Evolutionary conservation across 2,888 invertebrate genomes (phyloP), one percentile per base, ranked within the genome.

Genomic region (Fragum fragum): DNA sequence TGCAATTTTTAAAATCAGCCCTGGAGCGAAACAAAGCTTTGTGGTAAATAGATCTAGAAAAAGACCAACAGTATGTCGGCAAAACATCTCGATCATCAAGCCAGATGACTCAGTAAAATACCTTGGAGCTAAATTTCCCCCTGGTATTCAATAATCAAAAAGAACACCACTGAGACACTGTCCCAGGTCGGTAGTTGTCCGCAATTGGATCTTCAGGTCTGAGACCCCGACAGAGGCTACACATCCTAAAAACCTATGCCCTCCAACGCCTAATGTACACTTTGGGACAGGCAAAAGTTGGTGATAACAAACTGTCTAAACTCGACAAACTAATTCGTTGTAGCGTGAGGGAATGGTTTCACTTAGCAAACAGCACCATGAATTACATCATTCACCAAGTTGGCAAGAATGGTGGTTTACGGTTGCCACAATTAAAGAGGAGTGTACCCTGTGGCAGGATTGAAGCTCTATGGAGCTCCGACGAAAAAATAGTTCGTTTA

Each of bases 181-280:
- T n/a, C n/a, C n/a, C n/a, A n/a, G 57, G 26, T 18, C 1, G 1
- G 23, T 57, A 23, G 57, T 14, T 21, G 7, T 11, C 11, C 14
- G 3, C 3, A 5, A 57, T 57, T 26, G 70, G 68, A 11, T 23
- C 21, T 14, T 21, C 73, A 0, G 7, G 16, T 0, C 52, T 82
- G 0, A 78, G 69, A 59, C 82, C 82, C 1, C 39, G 78, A 28
- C 78, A 82, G 32, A 82, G 73, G 26, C 14, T 82, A 18, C 59
- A 52, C 3, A 39, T 78, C 1, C 78, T 82, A 0, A 39, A 75
- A 16, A 53, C 47, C 1, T 77, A 81, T 52, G 81, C 77, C 14
- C 57, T 78, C n/a, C 59, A 57, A 1, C 59, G 73, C 1, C 42
- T 78, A 16, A 28, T 14, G 0, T 81, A 55, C 47, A 59, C 74